Evolutionary conservation across 2,113 vertebrate species (phyloP), one percentile per base, ranked within the genome.

Genomic region (Sarotherodon lohbergeri): DNA sequence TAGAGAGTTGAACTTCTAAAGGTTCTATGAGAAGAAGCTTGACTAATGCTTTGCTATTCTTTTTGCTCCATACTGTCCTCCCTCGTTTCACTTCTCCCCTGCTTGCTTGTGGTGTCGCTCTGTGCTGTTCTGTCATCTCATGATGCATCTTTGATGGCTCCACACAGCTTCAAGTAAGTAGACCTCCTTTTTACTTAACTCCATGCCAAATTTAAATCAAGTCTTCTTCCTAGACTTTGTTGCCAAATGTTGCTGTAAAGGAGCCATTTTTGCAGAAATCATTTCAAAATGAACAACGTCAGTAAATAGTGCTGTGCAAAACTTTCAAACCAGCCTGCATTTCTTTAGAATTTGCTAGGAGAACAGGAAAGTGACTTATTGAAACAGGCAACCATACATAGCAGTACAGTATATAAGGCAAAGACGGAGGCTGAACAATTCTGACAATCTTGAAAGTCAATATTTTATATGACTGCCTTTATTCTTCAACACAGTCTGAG

Each of bases 121-220:
- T 82, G 54, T 76, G 24, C 57, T 89, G 29, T 71, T 80, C 52
- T 91, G 52, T 84, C 66, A 39, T 78, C 80, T 83, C 89, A 56
- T 76, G 66, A 80, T 91, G 88, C 90, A 88, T 86, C 86, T 84
- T 76, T 91, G 91, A 91, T 86, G 93, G 71, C 78, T 88, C 79
- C 46, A 39, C 89, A 78, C 88, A 95, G 95, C 93, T 94, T 79
- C 93, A 95, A 90, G 92, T 95, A 88, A 94, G 93, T 93, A 68
- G 36, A 83, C 46, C 63, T 55, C 17, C 34, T 82, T 84, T 80
- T 92, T 55, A 73, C 17, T 7, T 27, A 17, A 5, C 22, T 76
- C 29, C 16, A 86, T 9, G 22, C 9, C 29, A 48, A 80, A 88
- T 46, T 46, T 11, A 78, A 73, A 48, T 50, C n/a, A 16, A 50